Conservation (phyloP, 2,113 vertebrate genomes). For the Rostratula benghalensis region DNA sequence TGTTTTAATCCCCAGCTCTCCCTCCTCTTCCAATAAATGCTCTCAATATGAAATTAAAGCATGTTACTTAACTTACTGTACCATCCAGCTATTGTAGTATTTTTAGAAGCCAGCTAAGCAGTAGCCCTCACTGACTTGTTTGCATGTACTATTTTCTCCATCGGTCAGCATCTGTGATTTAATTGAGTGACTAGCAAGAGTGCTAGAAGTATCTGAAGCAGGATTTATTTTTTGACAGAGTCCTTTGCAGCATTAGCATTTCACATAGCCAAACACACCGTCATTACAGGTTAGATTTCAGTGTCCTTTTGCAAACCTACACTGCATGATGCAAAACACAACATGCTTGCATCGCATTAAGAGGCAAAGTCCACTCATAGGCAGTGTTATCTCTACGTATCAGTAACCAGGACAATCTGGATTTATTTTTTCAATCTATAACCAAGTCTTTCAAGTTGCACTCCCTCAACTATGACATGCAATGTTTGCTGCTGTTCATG, state of each 20-base stretch:
- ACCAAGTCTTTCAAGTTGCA: slow-evolving; percentile 41
- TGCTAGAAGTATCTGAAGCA: neutral
- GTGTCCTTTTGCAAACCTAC: neutral
- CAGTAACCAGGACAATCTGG: slow-evolving; percentile 47
- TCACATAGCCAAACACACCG: neutral
- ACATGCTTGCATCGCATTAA: neutral
- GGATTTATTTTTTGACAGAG: neutral
- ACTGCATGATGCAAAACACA: neutral
- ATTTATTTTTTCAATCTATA: slow-evolving; percentile 51
- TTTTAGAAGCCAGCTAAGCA: slow-evolving; percentile 53
- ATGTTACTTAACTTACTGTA: slow-evolving; percentile 51
- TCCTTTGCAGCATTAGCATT: neutral
- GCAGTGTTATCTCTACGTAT: neutral
- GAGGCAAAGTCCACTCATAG: slow-evolving; percentile 16
- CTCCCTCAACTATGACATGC: neutral
- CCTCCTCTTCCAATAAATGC: slow-evolving; percentile 18
- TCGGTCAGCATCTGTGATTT: slow-evolving; percentile 1
- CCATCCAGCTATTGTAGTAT: slow-evolving; percentile 32
- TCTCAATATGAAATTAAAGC: slow-evolving; percentile 50
- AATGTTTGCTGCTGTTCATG: slow-evolving; percentile 1
- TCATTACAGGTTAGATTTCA: neutral
- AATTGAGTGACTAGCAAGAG: neutral
- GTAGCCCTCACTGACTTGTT: slow-evolving; percentile 4
- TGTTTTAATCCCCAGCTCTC: slow-evolving; percentile 2
- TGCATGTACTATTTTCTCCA: slow-evolving; percentile 1